Percentiles rank a stretch among this genome's conserved stretches.
Evolutionary conservation across 1,140 invertebrate genomes (phyloP).

Genomic region (Achroia grisella): DNA sequence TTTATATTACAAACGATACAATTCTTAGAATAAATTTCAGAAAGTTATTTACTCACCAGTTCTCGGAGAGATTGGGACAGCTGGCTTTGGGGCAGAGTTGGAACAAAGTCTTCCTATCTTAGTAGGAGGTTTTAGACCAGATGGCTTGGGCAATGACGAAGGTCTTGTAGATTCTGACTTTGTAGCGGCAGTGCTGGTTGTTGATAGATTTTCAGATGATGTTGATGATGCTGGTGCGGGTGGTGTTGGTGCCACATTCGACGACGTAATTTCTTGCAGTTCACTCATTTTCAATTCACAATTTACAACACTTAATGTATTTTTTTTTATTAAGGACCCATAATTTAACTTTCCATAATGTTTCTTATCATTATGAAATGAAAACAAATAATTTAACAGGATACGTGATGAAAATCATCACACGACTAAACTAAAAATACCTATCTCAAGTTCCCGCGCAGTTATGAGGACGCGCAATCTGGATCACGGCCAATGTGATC

Average conservation of each 20-base stretch:
- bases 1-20: no score
- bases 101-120: conserved; percentile 77
- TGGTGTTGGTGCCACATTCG: conserved; percentile 25
- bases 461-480: conserved; percentile 61
- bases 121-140: conserved; percentile 76
- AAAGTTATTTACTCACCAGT: conserved; percentile 63
- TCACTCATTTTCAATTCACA: conserved; percentile 61
- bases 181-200: conserved; percentile 43
- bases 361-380: conserved; percentile 17
- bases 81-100: conserved; percentile 74
- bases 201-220: conserved; percentile 44
- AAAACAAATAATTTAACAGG: conserved; percentile 11
- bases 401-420: conserved; percentile 40
- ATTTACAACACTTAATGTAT: conserved; percentile 29
- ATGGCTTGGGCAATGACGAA: conserved; percentile 60
- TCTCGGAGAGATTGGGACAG: conserved; percentile 74
- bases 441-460: conserved; percentile 63
- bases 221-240: conserved; percentile 28
- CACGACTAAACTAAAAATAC: conserved; percentile 64
- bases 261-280: conserved; percentile 26
- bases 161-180: conserved; percentile 34
- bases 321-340: conserved; percentile 16
- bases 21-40: no score
- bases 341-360: conserved; percentile 26
- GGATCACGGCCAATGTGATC: conserved; percentile 65